These are phyloP conservation scores for Artemisiospiza belli DNA, from an alignment of 2,113 vertebrate species.

Conservation along the genomic window DNA sequence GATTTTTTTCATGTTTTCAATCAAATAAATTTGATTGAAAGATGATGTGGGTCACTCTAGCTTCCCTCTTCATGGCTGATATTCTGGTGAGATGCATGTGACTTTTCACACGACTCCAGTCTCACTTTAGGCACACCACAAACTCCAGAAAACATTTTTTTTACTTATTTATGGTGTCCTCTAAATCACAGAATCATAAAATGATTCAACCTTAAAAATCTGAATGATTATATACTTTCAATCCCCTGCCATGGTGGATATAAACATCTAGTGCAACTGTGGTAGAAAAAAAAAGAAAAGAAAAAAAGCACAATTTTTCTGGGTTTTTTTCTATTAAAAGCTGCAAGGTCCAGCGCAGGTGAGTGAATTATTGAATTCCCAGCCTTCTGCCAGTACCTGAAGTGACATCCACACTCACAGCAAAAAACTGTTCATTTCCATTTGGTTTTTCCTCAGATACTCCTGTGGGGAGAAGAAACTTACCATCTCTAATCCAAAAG, in stretches of 20 bases:
- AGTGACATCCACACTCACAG: not conserved
- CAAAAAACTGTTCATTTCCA: not conserved
- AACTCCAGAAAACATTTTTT: not conserved
- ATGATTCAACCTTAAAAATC: not conserved
- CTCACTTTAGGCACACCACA: not conserved
- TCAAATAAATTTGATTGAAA: not conserved
- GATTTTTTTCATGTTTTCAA: not conserved
- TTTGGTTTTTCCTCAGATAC: not conserved
- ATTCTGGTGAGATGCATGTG: not conserved
- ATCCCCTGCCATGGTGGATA: not conserved
- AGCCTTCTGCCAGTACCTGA: not conserved
- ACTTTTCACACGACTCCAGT: not conserved
- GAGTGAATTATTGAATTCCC: not conserved
- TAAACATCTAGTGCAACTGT: not conserved
- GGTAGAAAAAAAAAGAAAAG: too few species aligned
- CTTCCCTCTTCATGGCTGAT: not conserved
- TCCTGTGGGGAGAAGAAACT: not conserved
- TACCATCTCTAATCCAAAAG: not conserved
- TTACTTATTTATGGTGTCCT: not conserved
- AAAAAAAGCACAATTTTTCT: not conserved
- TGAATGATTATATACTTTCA: not conserved
- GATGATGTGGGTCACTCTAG: not conserved
- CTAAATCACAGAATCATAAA: not conserved
- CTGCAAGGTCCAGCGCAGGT: not conserved
- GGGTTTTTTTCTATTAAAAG: not conserved